A percentile compares a stretch with the other conserved stretches of the same genome.
phyloP scores from a whole-genome alignment of 2,797 vertebrate species.

The Bradypus variegatus region DNA sequence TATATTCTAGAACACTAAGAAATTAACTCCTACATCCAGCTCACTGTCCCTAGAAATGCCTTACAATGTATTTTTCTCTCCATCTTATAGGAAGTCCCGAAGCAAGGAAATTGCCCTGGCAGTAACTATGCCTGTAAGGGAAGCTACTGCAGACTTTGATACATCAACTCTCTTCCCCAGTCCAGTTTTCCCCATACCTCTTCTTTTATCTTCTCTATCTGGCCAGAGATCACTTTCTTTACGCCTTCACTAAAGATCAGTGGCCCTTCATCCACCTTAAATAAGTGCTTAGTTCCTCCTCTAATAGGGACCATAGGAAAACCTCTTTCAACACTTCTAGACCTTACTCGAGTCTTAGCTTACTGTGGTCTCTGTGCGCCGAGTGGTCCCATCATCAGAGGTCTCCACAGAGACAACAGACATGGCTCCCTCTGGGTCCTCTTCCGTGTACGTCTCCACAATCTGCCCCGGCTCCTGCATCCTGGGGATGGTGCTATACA shows the following conservation, averaged over 20 bases:
- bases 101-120: not conserved
- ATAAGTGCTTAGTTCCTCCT: not conserved
- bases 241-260: not conserved
- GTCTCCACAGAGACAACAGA: conserved; percentile 88
- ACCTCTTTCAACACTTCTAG: not conserved
- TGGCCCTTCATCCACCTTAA: not conserved
- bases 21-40: not conserved
- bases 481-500: conserved; percentile 80
- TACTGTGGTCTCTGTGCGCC: conserved; percentile 92
- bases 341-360: not conserved
- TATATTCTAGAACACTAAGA: not conserved
- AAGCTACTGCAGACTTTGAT: not conserved
- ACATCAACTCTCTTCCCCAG: not conserved
- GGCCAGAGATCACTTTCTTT: not conserved
- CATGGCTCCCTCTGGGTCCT: conserved; percentile 81
- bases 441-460: conserved; percentile 86
- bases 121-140: not conserved
- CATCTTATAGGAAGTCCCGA: not conserved
- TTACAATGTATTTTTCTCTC: not conserved
- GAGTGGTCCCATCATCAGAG: conserved; percentile 86
- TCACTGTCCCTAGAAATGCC: not conserved
- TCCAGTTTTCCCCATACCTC: not conserved
- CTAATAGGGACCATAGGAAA: not conserved
- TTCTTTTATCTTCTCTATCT: not conserved
- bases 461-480: conserved; percentile 93